A percentile compares a stretch with the other conserved stretches of the same genome.
phyloP scores from a whole-genome alignment of 2,888 invertebrate species.

The Schizaphis graminum region DNA sequence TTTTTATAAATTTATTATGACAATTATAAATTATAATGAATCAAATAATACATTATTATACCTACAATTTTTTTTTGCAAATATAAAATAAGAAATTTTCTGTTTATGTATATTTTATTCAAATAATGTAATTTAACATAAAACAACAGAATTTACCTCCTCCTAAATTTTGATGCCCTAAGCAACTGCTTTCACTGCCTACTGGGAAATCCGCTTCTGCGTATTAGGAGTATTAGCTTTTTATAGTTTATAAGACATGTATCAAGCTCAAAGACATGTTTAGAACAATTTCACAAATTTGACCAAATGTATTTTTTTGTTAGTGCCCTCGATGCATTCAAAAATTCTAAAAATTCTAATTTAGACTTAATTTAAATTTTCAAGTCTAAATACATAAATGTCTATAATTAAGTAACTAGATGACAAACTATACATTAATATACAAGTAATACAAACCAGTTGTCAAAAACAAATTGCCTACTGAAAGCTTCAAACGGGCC shows the following conservation, averaged over 20 bases:
- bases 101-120: too few relatives aligned
- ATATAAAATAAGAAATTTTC: too few relatives aligned
- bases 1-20: too few relatives aligned
- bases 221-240: neutral
- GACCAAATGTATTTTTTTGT: neutral
- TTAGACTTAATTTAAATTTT: neutral
- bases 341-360: neutral
- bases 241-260: neutral
- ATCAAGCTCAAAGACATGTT: neutral
- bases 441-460: neutral
- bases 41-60: too few relatives aligned
- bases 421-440: neutral
- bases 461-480: neutral
- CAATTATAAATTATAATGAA: too few relatives aligned
- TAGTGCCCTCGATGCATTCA: neutral
- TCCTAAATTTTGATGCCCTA: too few relatives aligned
- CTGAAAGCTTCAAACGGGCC: neutral
- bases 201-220: too few relatives aligned
- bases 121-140: too few relatives aligned
- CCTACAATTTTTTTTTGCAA: too few relatives aligned
- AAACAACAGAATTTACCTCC: too few relatives aligned
- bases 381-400: neutral
- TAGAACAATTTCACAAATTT: neutral
- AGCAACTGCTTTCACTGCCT: too few relatives aligned
- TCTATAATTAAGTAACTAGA: too few relatives aligned